phyloP scores from a whole-genome alignment of 2,113 vertebrate species.

The Suncus etruscus region DNA sequence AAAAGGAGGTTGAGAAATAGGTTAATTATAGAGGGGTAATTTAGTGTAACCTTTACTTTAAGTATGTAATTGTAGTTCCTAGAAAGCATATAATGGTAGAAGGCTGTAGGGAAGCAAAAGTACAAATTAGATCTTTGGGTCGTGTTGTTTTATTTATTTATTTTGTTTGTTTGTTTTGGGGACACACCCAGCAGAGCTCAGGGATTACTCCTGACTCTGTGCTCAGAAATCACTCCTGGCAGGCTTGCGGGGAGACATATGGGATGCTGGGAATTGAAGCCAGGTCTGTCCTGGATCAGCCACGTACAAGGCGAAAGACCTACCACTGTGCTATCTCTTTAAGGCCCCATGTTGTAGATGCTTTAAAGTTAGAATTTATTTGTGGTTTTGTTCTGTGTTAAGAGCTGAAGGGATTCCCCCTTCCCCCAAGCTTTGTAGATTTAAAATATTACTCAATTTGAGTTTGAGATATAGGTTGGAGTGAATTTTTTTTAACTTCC shows the following conservation, averaged over 20 bases:
- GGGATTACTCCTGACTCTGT: too few species aligned
- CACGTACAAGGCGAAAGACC: not conserved
- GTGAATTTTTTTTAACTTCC: not conserved
- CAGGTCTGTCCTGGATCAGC: too few species aligned
- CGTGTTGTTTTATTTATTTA: too few species aligned
- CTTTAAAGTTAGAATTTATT: not conserved
- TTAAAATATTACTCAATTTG: conserved; percentile 17
- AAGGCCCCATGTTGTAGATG: not conserved
- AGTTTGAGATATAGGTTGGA: conserved; percentile 37
- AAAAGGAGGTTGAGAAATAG: conserved; percentile 59
- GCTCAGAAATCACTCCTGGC: too few species aligned
- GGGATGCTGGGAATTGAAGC: too few species aligned
- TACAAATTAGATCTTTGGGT: conserved; percentile 1
- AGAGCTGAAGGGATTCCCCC: conserved; percentile 13
- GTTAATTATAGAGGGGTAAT: conserved; percentile 64
- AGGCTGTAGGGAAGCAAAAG: not conserved
- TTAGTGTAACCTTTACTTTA: conserved; percentile 34
- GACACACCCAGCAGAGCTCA: too few species aligned
- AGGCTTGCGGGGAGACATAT: too few species aligned
- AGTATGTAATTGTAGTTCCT: conserved; percentile 60
- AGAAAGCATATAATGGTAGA: conserved; percentile 50
- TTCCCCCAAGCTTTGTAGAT: conserved; percentile 22
- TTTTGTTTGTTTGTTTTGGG: too few species aligned
- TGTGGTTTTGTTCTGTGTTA: conserved; percentile 43
- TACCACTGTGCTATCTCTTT: too few species aligned